Conservation (phyloP, 2,888 invertebrate genomes). For the Hymenopus coronatus region DNA sequence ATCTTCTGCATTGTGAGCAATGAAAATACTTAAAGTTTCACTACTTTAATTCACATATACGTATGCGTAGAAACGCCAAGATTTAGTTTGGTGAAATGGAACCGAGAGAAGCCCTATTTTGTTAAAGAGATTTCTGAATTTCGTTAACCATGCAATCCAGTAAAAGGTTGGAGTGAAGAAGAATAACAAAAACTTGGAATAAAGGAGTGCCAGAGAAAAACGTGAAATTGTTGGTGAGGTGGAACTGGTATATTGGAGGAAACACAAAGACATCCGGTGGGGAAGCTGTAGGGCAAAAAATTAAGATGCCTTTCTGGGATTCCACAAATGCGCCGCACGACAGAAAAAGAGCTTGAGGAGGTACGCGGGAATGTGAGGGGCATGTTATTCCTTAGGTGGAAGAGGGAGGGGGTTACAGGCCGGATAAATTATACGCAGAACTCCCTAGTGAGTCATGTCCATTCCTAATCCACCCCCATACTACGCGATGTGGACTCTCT, state of each 20-base stretch:
- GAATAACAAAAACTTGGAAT: neutral
- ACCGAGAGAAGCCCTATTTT: neutral
- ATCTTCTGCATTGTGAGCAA: too few relatives aligned
- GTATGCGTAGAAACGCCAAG: neutral
- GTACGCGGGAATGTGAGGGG: neutral
- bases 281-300: neutral
- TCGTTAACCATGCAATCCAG: neutral
- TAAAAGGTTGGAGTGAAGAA: neutral
- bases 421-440: conserved; percentile 12
- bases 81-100: neutral
- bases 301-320: neutral
- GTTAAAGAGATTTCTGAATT: neutral
- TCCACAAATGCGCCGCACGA: neutral
- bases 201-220: neutral
- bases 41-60: neutral
- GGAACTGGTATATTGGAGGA: neutral
- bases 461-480: conserved; percentile 17
- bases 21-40: too few relatives aligned
- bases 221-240: neutral
- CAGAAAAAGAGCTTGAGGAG: neutral
- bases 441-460: conserved; percentile 16
- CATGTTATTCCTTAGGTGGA: neutral
- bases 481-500: neutral
- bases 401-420: neutral
- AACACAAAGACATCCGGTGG: neutral